Evolutionary conservation across 2,888 invertebrate species (phyloP).

Genomic region (Trissoscelio sp.): DNA sequence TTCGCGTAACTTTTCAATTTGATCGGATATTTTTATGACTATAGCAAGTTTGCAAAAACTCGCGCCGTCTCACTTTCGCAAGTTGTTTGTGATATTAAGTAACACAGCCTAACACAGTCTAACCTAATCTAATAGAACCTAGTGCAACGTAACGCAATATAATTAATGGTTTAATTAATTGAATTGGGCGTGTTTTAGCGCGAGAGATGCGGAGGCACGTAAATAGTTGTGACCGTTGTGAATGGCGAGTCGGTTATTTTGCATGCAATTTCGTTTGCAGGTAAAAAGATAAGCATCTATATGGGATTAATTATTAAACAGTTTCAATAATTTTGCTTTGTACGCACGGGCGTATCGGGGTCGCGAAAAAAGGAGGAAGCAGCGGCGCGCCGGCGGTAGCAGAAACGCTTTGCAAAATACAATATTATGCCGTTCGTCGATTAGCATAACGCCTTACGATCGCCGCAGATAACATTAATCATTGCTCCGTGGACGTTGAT

Average conservation of each 20-base stretch:
- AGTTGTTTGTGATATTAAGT: too few species aligned
- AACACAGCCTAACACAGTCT: too few species aligned
- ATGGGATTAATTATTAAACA: slow-evolving; percentile 65
- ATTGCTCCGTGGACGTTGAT: slow-evolving; percentile 78
- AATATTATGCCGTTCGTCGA: slow-evolving; percentile 72
- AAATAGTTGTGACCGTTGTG: slow-evolving; percentile 15
- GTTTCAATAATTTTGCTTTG: slow-evolving; percentile 64
- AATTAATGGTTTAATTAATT: slow-evolving; percentile 1
- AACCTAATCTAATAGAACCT: too few species aligned
- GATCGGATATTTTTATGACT: slow-evolving; percentile 44
- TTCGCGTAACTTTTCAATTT: slow-evolving; percentile 43
- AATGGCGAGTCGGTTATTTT: too few species aligned
- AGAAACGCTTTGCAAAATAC: slow-evolving; percentile 58
- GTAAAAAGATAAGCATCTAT: slow-evolving; percentile 52
- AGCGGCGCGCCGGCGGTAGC: slow-evolving; percentile 32
- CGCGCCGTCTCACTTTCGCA: too few species aligned
- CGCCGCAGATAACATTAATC: slow-evolving; percentile 80
- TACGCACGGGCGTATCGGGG: slow-evolving; percentile 63
- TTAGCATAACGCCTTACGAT: slow-evolving; percentile 78
- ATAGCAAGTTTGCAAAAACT: background rate
- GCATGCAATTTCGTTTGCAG: slow-evolving; percentile 45
- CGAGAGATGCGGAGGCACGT: slow-evolving; percentile 6
- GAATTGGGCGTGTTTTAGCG: background rate
- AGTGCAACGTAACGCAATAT: background rate
- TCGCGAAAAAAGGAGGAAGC: slow-evolving; percentile 61